These are phyloP conservation scores for Hydrozoanthus gracilis DNA, from an alignment of 92 coral and sea anemone species.

Conservation along the genomic window DNA sequence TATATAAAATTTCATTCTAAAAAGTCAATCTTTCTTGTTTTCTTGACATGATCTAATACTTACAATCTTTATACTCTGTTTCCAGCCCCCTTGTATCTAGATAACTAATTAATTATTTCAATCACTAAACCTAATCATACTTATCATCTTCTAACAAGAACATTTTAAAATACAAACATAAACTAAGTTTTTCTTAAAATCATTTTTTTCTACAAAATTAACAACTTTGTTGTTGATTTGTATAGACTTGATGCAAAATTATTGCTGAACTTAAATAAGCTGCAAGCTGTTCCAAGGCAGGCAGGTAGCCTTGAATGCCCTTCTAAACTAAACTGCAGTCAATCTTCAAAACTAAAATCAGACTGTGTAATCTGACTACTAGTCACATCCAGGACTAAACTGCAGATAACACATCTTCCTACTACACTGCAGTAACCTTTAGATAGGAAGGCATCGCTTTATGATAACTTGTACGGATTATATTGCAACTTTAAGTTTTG, in stretches of 20 bases:
- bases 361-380: background rate
- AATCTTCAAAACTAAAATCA: background rate
- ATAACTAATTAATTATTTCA: background rate
- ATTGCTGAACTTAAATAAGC: slow-evolving; percentile 17
- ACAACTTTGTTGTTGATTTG: slow-evolving; percentile 38
- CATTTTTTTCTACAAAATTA: slow-evolving; percentile 20
- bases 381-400: background rate
- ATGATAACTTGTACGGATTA: too few relatives aligned
- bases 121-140: background rate
- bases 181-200: slow-evolving; percentile 14
- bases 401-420: background rate
- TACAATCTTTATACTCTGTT: background rate
- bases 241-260: background rate
- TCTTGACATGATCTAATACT: slow-evolving; percentile 6
- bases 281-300: background rate
- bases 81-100: background rate
- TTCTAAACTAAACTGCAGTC: background rate
- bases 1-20: slow-evolving; percentile 54
- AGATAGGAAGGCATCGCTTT: too few relatives aligned
- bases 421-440: too few relatives aligned
- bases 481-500: too few relatives aligned
- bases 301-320: background rate
- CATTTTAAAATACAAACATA: slow-evolving; percentile 8
- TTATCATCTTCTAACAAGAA: background rate
- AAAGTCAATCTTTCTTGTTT: slow-evolving; percentile 43